These are phyloP conservation scores for Phocides pigmalion DNA, from an alignment of 1,140 invertebrate species.

Conservation along the genomic window DNA sequence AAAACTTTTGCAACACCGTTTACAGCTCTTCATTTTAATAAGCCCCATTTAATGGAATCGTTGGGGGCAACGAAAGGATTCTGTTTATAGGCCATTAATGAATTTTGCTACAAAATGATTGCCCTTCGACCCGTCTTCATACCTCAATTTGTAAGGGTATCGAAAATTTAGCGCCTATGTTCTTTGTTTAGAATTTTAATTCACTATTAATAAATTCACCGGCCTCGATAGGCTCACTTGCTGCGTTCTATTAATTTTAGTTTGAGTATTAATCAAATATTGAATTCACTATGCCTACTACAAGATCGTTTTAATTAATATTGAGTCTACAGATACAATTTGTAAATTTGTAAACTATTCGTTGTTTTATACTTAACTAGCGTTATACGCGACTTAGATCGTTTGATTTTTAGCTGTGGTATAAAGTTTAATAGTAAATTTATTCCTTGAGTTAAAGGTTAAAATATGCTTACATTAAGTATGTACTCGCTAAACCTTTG, in stretches of 20 bases:
- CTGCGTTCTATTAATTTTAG: neutral
- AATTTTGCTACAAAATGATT: slow-evolving; percentile 49
- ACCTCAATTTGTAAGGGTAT: slow-evolving; percentile 36
- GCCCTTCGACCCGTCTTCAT: slow-evolving; percentile 28
- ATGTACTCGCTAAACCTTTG: too few relatives aligned
- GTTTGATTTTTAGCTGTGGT: too few relatives aligned
- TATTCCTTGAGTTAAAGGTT: too few relatives aligned
- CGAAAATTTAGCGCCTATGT: slow-evolving; percentile 33
- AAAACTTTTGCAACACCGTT: slow-evolving; percentile 24
- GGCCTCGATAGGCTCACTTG: neutral
- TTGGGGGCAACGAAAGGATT: slow-evolving; percentile 45
- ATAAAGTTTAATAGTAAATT: too few relatives aligned
- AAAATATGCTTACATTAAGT: too few relatives aligned
- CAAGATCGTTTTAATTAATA: too few relatives aligned
- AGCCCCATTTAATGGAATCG: slow-evolving; percentile 30
- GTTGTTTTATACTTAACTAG: too few relatives aligned
- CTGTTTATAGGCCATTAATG: slow-evolving; percentile 58
- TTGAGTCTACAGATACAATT: too few relatives aligned
- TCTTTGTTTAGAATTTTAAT: slow-evolving; percentile 30
- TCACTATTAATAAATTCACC: slow-evolving; percentile 12
- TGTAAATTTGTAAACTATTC: too few relatives aligned
- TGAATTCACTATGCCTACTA: too few relatives aligned
- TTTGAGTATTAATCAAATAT: too few relatives aligned
- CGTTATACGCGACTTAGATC: too few relatives aligned
- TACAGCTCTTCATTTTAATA: slow-evolving; percentile 35